phyloP scores from a whole-genome alignment of 2,888 invertebrate species.

The Acleris cristana region DNA sequence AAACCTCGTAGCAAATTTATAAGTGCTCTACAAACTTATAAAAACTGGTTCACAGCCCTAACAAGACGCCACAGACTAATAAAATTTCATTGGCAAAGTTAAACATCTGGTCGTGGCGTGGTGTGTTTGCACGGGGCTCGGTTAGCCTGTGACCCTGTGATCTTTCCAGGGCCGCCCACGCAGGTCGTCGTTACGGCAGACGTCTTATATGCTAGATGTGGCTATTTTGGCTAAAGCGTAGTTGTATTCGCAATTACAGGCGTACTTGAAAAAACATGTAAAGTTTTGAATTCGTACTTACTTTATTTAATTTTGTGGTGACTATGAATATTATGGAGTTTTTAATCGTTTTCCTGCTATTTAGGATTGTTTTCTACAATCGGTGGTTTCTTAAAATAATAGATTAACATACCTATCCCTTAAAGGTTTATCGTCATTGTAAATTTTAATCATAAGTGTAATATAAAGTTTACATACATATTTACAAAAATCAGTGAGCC shows the following conservation, averaged over 20 bases:
- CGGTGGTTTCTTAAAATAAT: too few relatives aligned
- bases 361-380: too few relatives aligned
- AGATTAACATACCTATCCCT: too few relatives aligned
- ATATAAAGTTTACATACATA: too few relatives aligned
- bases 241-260: neutral
- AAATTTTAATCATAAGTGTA: too few relatives aligned
- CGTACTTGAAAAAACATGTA: neutral
- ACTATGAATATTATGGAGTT: too few relatives aligned
- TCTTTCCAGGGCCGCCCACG: constrained; percentile 49
- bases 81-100: constrained; percentile 33
- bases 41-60: neutral
- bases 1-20: too few relatives aligned
- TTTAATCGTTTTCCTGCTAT: too few relatives aligned
- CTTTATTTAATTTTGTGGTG: neutral
- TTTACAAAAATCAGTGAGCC: too few relatives aligned
- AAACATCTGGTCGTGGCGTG: constrained; percentile 17
- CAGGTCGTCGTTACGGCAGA: constrained; percentile 4
- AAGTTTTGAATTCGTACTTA: neutral
- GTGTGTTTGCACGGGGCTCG: constrained; percentile 11
- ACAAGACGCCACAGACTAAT: constrained; percentile 14
- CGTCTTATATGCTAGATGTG: constrained; percentile 6
- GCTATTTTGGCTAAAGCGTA: constrained; percentile 1
- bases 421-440: too few relatives aligned
- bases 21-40: constrained; percentile 1
- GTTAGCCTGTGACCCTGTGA: constrained; percentile 36